Base-by-base conservation (phyloP, 2,113 vertebrate genomes). In the Poicephalus meyeri region DNA sequence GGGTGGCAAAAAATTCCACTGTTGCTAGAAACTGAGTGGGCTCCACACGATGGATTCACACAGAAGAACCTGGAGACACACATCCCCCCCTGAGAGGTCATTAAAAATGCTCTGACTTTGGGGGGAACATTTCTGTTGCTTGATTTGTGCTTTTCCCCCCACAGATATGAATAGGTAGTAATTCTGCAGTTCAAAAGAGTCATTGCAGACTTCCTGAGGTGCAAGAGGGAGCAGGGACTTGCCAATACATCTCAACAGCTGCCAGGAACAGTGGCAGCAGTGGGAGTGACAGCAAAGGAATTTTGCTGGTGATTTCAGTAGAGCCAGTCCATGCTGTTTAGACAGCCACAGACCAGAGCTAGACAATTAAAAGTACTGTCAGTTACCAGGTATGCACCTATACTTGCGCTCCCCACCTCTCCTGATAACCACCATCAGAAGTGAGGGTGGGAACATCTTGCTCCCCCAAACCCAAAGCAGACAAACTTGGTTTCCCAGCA, bases 1-100 rank as follows among this genome's bases (percentile, higher is more conserved):
- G 29, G 69, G 35, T 3, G 69, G 91, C 82, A 96, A 95, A 96
- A 96, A 82, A 89, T 94, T 93, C 81, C 83, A 74, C 68, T 78
- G 50, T 31, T 80, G 58, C 41, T 76, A 79, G 72, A 93, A 96
- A 63, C 2, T 42, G 53, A 92, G 42, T 9, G 55, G 64, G 55
- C 29, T 85, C 37, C 23, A 2, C 1, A 4, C 31, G 72, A 87
- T 23, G 70, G 61, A 82, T 49, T 80, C 71, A 80, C 7, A 4
- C 41, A 60, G 37, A 89, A 93, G 64, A 65, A 50, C 50, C 33
- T 15, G 24, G 33, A 91, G 61, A 86, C 1, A 7, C 31, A 58
- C 8, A 6, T 47, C 13, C 12, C 35, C 64, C 64, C 63, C 72
- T 12, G 15, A 74, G 24, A 31, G 23, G 60, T 60, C 26, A 61